A percentile compares a stretch with the other conserved stretches of the same genome.
Conservation (phyloP, 2,888 invertebrate species). For the Drosophila bunnanda region DNA sequence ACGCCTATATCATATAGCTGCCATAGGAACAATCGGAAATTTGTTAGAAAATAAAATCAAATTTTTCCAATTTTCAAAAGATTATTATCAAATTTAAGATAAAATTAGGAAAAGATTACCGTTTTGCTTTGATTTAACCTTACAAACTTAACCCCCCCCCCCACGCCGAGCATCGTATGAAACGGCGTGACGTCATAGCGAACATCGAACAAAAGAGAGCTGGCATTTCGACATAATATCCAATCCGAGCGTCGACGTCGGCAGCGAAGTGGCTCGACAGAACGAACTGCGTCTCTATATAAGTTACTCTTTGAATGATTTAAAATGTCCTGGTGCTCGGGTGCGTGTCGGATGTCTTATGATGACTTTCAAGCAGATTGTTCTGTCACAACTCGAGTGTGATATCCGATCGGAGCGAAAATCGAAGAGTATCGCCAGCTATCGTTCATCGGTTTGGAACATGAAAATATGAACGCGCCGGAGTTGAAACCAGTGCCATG, state of each 20-base stretch:
- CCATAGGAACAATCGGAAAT: too few species aligned
- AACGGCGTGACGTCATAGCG: neutral
- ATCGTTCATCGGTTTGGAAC: neutral
- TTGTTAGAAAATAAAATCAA: too few species aligned
- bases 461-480: neutral
- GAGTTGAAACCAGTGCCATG: constrained; percentile 1
- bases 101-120: too few species aligned
- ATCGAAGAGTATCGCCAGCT: neutral
- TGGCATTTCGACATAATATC: neutral
- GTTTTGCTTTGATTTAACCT: too few species aligned
- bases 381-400: neutral
- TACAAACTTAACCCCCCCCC: too few species aligned
- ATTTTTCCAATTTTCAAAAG: too few species aligned
- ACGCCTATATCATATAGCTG: too few species aligned
- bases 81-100: too few species aligned
- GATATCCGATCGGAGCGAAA: neutral
- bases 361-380: neutral
- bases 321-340: constrained; percentile 7
- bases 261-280: neutral
- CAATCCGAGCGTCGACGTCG: constrained; percentile 1
- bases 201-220: neutral
- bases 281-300: neutral
- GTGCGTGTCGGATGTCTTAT: constrained; percentile 4
- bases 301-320: neutral
- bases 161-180: too few species aligned